Percentiles rank a stretch among this genome's conserved stretches.
Evolutionary conservation across 2,888 invertebrate species (phyloP).

Genomic region (Neoascia interrupta): DNA sequence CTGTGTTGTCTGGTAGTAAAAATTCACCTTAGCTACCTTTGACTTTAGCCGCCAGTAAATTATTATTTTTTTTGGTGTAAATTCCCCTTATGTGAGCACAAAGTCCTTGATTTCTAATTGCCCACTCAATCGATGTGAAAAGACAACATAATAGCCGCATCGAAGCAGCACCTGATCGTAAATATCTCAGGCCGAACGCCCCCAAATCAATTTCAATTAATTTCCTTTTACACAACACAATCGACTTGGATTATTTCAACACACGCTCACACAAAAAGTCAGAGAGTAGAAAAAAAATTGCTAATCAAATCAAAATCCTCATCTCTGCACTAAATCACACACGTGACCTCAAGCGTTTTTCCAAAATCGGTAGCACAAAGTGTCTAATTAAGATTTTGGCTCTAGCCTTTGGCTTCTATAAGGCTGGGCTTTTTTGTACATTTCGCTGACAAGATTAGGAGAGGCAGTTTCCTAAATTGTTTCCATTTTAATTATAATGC

Average conservation of each 20-base stretch:
- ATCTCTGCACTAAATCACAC: conserved; percentile 1
- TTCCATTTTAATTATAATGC: background rate
- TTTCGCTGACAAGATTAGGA: background rate
- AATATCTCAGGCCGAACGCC: conserved; percentile 48
- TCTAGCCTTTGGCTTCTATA: conserved; percentile 1
- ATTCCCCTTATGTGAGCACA: too few relatives aligned
- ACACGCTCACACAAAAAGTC: background rate
- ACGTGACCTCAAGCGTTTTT: conserved; percentile 12
- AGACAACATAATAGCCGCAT: conserved; percentile 47
- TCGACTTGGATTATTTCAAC: too few relatives aligned
- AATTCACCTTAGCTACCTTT: conserved; percentile 2
- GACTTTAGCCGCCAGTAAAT: conserved; percentile 15
- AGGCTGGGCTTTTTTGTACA: background rate
- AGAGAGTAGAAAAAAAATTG: background rate
- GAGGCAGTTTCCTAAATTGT: background rate
- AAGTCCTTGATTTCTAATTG: conserved; percentile 50
- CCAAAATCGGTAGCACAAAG: conserved; percentile 11
- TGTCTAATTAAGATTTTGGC: conserved; percentile 43
- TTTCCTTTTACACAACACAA: too few relatives aligned
- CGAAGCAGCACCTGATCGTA: conserved; percentile 47
- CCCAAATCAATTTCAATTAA: conserved; percentile 54
- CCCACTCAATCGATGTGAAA: conserved; percentile 44
- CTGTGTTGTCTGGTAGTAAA: background rate
- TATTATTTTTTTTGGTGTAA: too few relatives aligned
- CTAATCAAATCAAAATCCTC: conserved; percentile 26